Percentiles rank a stretch among this genome's conserved stretches.
These are phyloP conservation scores for Colistium nudipinnis DNA, from an alignment of 2,113 vertebrate species.

Conservation along the genomic window DNA sequence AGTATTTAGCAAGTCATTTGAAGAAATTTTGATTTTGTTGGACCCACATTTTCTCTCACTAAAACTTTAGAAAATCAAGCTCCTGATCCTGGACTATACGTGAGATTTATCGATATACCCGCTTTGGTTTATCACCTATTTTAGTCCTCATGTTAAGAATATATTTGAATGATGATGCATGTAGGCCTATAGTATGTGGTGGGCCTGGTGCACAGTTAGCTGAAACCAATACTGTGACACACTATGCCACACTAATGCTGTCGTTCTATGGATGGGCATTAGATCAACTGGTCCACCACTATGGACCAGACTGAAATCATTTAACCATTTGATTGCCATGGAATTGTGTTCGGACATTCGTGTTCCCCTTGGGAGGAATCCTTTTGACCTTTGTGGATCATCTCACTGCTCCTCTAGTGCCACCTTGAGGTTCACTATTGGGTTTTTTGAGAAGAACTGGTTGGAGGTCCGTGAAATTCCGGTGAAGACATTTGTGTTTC, in stretches of 20 bases:
- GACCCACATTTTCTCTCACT: constrained; percentile 7
- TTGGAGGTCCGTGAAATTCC: not conserved
- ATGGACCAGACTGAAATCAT: not conserved
- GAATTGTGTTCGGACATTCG: not conserved
- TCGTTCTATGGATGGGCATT: not conserved
- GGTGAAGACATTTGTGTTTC: not conserved
- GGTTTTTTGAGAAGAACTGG: not conserved
- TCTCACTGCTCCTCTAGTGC: not conserved
- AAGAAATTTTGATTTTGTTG: not conserved
- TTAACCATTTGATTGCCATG: not conserved
- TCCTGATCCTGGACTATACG: not conserved
- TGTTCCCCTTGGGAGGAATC: not conserved
- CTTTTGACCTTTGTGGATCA: not conserved
- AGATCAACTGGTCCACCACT: not conserved
- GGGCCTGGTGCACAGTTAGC: not conserved
- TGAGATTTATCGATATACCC: no score
- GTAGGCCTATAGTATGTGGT: not conserved
- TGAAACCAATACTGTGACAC: no score
- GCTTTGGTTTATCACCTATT: no score
- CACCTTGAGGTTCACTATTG: not conserved
- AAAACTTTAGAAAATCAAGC: not conserved
- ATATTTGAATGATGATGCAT: not conserved
- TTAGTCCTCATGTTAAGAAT: not conserved
- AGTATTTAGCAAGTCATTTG: not conserved
- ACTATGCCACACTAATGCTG: not conserved